Base-by-base conservation (phyloP, 2,888 invertebrate species). In the Lingula anatina region DNA sequence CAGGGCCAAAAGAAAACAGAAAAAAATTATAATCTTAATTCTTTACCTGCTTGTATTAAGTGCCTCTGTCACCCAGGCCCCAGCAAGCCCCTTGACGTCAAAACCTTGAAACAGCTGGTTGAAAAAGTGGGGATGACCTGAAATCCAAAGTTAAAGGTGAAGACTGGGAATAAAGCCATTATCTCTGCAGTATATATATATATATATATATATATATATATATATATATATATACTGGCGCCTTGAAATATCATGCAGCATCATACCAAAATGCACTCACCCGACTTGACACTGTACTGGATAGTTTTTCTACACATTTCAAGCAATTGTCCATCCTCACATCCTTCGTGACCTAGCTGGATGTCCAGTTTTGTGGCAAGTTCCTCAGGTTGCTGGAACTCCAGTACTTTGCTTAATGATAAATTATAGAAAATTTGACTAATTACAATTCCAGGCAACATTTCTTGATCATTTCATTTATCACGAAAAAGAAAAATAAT, bases 21-120 rank as follows among this genome's bases (percentile, higher is more conserved):
- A n/a, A n/a, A n/a, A n/a, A n/a, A n/a, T n/a, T n/a, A n/a, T n/a
- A n/a, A n/a, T n/a, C 40, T 39, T n/a, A 18, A n/a, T 18, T 15
- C 53, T 54, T 48, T 50, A 59, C 88, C 87, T 85, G 78, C 88
- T 87, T 31, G 89, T 87, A 70, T 90, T 90, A 66, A 89, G 83
- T 3, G 87, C 85, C 66, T 90, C 89, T 0, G 86, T 82, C 37
- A 90, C 81, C 84, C 86, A 86, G 1, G 87, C 81, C 1, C 87
- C 90, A 0, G 84, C 84, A 39, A 90, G 73, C 0, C 88, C 88
- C 65, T 85, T 86, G 0, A 83, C 83, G 70, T 90, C 89, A 2
- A 83, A 79, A 39, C 84, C 87, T 1, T 85, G 86, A 67, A 85
- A 90, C 24, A 90, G 79, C 76, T 90, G 90, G 79, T 90, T 90